Conservation (phyloP, 1,140 invertebrate genomes). For the Sinella curviseta region DNA sequence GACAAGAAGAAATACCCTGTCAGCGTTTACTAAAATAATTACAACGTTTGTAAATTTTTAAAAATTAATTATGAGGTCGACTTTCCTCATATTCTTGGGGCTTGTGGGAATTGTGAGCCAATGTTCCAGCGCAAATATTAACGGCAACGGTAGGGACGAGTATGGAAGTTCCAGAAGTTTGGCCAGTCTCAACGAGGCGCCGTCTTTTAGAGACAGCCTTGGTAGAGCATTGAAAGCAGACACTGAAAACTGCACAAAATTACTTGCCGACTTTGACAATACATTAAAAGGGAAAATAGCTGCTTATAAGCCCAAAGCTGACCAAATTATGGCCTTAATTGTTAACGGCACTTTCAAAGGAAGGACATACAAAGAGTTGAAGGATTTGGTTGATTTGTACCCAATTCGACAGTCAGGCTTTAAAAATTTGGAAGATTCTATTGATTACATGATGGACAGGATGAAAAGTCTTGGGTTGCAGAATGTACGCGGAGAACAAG, state of each 20-base stretch:
- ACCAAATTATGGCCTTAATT: conserved; percentile 63
- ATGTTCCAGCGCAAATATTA: not conserved
- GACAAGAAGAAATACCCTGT: no score
- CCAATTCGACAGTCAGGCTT: conserved; percentile 68
- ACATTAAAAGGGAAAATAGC: conserved; percentile 58
- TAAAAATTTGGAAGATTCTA: conserved; percentile 66
- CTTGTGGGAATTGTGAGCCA: no score
- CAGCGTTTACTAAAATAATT: no score
- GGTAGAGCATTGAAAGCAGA: not conserved
- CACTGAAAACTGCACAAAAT: not conserved
- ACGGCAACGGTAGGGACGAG: no score
- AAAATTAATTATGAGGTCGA: no score
- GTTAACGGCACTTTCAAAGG: conserved; percentile 62
- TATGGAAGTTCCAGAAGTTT: no score
- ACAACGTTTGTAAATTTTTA: no score
- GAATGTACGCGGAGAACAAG: conserved; percentile 53
- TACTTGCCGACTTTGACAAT: not conserved
- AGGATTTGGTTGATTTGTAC: conserved; percentile 71
- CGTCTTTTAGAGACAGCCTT: not conserved
- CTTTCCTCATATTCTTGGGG: no score
- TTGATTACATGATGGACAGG: conserved; percentile 69
- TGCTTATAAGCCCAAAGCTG: conserved; percentile 60
- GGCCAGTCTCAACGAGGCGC: not conserved
- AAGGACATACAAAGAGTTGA: conserved; percentile 64
- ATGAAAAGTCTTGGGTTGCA: conserved; percentile 59